Evolutionary conservation across 2,888 invertebrate genomes (phyloP), one percentile per base, ranked within the genome.

Genomic region (Cheilosia pagana): DNA sequence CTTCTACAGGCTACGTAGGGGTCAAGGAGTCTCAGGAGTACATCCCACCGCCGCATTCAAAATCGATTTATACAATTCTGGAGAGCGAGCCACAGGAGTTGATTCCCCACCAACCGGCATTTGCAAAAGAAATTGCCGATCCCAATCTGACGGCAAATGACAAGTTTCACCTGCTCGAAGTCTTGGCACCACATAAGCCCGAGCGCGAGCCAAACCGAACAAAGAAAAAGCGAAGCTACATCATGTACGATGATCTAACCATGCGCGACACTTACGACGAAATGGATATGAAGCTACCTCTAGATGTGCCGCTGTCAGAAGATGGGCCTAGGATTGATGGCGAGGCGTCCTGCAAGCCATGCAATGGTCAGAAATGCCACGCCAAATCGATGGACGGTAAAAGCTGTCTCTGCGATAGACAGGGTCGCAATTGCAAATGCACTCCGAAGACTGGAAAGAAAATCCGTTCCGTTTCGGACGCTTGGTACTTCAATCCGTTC

Each of bases 221-320:
- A 19, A 16, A 45, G 16, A 43, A 62, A 57, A 87, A 87, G 45
- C 77, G 85, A 48, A 86, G 82, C 50, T 79, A 21, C n/a, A 7
- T 87, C 0, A 50, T 86, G 12, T 87, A 88, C 45, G 88, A 88
- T 50, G 87, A 88, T 71, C 60, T 88, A 25, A 81, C 83, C 12
- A 75, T 87, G 43, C 86, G 71, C 8, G 87, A 87, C 12, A 78
- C 70, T 0, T 68, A 86, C 45, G 87, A 87, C 28, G 83, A 81
- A 8, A 41, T 75, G 16, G 68, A 68, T 52, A 31, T 21, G 16
- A 55, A 19, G 2, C n/a, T 50, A 12, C 45, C n/a, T 2, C 48
- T 76, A 31, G 71, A 81, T 14, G 59, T 39, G 1, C 78, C 87
- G 1, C 71, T 81, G 16, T 39, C 43, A 7, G 74, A 60, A 14